Percentiles rank a stretch among this genome's conserved stretches.
Conservation (phyloP, 2,888 invertebrate species). For the Ptilodon capucinus region DNA sequence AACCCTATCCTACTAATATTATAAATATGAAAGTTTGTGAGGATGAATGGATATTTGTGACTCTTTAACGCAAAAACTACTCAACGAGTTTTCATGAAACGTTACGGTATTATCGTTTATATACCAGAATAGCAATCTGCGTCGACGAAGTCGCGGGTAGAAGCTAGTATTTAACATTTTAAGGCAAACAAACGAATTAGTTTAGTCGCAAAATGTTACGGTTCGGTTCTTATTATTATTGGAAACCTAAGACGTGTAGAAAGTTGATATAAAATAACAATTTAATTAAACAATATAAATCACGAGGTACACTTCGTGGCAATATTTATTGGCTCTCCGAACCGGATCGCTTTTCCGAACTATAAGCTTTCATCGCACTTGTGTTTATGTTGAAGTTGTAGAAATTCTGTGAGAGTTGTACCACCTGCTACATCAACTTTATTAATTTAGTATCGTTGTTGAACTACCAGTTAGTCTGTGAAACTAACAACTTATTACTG, state of each 20-base stretch:
- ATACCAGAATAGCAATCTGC: too few relatives aligned
- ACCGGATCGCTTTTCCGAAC: slow-evolving; percentile 4
- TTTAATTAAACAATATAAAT: slow-evolving; percentile 11
- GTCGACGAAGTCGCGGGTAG: too few relatives aligned
- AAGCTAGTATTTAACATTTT: too few relatives aligned
- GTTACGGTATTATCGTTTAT: too few relatives aligned
- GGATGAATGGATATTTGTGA: too few relatives aligned
- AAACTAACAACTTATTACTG: slow-evolving; percentile 12
- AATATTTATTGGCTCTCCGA: slow-evolving; percentile 10
- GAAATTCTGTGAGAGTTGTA: slow-evolving; percentile 20
- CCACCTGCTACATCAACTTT: slow-evolving; percentile 39
- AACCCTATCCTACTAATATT: too few relatives aligned
- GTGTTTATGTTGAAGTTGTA: slow-evolving; percentile 29
- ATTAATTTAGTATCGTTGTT: slow-evolving; percentile 28
- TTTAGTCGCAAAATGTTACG: too few relatives aligned
- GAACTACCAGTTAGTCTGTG: slow-evolving; percentile 4
- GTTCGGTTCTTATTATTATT: too few relatives aligned
- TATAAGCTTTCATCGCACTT: slow-evolving; percentile 16
- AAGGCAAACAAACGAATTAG: too few relatives aligned
- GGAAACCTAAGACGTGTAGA: not conserved
- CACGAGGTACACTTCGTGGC: not conserved
- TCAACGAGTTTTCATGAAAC: too few relatives aligned
- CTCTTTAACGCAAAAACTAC: too few relatives aligned
- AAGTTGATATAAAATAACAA: not conserved
- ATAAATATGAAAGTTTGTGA: too few relatives aligned